Percentiles rank a stretch among this genome's conserved stretches.
These are phyloP conservation scores for Limnephilus marmoratus DNA, from an alignment of 2,888 invertebrate species.

Conservation along the genomic window DNA sequence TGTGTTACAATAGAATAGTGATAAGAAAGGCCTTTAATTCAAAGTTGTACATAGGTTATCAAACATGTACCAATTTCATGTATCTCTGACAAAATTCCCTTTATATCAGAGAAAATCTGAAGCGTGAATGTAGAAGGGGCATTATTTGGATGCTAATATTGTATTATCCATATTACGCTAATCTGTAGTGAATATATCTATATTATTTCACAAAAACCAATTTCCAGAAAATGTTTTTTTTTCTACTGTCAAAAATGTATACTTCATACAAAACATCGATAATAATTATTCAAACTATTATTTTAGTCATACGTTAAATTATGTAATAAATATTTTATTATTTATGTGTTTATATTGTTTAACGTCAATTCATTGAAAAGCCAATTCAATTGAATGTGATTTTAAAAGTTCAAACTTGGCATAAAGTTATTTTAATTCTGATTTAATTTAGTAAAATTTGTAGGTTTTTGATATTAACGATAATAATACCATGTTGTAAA, in stretches of 20 bases:
- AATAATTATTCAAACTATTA: background rate
- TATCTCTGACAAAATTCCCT: background rate
- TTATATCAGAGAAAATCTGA: background rate
- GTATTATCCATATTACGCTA: background rate
- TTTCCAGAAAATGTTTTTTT: background rate
- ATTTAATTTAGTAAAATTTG: constrained; percentile 4
- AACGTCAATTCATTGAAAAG: constrained; percentile 24
- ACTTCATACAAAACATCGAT: background rate
- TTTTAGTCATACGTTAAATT: background rate
- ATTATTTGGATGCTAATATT: background rate
- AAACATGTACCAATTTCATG: background rate
- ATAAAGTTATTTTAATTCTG: constrained; percentile 21
- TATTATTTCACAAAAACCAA: background rate
- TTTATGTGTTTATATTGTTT: background rate
- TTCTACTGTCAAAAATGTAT: background rate
- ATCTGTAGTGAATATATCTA: background rate
- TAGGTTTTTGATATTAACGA: background rate
- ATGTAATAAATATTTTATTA: background rate
- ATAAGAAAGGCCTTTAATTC: constrained; percentile 36
- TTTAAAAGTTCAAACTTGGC: constrained; percentile 34
- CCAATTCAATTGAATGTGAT: constrained; percentile 26
- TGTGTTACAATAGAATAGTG: background rate
- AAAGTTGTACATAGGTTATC: background rate
- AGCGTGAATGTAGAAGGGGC: background rate
- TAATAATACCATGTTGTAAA: background rate